These are phyloP conservation scores for Ciconia boyciana DNA, from an alignment of 2,113 vertebrate genomes.

Conservation along the genomic window DNA sequence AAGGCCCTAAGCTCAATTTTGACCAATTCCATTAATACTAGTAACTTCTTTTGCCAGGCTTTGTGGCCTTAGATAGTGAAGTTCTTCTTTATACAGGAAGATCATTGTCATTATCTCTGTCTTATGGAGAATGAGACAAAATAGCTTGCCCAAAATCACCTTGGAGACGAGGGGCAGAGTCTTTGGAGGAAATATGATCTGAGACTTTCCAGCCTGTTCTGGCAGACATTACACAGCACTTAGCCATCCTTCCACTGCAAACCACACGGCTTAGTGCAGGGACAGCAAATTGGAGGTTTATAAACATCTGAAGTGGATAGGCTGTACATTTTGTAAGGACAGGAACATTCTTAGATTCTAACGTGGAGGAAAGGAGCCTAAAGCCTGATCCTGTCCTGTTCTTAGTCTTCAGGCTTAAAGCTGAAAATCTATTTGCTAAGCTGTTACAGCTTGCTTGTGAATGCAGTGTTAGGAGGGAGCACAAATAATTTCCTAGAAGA, in stretches of 20 bases:
- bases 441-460: background rate
- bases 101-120: background rate
- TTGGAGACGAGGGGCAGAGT: background rate
- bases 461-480: background rate
- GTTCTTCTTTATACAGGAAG: background rate
- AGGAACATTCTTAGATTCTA: background rate
- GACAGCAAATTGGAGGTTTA: background rate
- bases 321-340: background rate
- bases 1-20: background rate
- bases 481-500: background rate
- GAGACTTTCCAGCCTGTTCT: background rate
- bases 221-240: background rate
- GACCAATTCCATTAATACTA: background rate
- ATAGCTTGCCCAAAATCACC: background rate
- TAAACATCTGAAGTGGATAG: background rate
- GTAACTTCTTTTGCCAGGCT: background rate
- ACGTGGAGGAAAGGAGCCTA: background rate
- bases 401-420: background rate
- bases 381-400: background rate
- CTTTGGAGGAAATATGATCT: background rate
- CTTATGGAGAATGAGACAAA: background rate
- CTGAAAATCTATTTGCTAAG: background rate
- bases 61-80: background rate
- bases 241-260: background rate
- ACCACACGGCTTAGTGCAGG: background rate